Base-by-base conservation (phyloP, 2,888 invertebrate species). In the Acanthoscelides obtectus region DNA sequence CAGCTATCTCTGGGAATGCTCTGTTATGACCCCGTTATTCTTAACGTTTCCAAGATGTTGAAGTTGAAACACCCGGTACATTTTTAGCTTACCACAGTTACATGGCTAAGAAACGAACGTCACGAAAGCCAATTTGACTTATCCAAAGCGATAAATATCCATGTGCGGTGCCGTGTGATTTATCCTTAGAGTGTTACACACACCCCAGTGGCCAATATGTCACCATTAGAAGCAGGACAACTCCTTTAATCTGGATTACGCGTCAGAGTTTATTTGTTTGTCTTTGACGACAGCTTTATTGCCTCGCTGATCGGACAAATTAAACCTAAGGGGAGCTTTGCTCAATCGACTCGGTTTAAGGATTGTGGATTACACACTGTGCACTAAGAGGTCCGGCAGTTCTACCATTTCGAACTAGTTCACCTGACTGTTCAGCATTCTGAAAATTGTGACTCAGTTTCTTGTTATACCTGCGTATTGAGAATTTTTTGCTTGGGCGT, bases 201-300 rank as follows among this genome's bases (percentile, higher is more conserved):
- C 77, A 73, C 70, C 75, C 77, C 81, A 17, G 75, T 25, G 75
- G 73, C 77, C 78, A 77, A 78, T 78, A 79, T 77, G 78, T 78
- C 78, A 83, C 83, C 78, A 83, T 83, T 83, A 83, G 77, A 20
- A 17, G 12, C 73, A 76, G 73, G 80, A 81, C 81, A 80, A 77
- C 77, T 80, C 74, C 79, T 79, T 81, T 82, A 82, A 82, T 82
- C 81, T 80, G 81, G 82, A 81, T 82, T 81, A 82, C 45, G 17
- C 45, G 12, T 1, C 45, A 6, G 77, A 72, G 69, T 77, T 79
- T 80, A 82, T 82, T 82, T 82, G 81, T 80, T 82, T 81, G 81
- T 79, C 45, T 45, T 80, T 78, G 77, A 77, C 76, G 78, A 78
- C 76, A 76, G 45, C 78, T 81, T 81, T 81, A 81, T 81, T 81